Evolutionary conservation across 2,113 vertebrate genomes (phyloP).

Genomic region (Elgaria multicarinata): DNA sequence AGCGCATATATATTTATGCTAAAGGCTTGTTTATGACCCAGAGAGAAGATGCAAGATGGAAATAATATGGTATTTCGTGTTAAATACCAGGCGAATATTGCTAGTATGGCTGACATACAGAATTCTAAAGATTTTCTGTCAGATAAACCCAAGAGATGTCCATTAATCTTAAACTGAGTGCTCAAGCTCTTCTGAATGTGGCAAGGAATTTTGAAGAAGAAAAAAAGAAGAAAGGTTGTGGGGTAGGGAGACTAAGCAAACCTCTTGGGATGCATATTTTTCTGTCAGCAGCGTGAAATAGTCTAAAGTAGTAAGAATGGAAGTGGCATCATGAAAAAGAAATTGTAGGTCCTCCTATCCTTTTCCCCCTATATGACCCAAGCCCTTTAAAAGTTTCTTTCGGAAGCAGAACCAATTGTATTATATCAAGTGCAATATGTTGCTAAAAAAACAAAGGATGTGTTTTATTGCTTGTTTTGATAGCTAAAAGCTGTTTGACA

Average conservation of each 20-base stretch:
- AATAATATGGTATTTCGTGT: constrained; percentile 16
- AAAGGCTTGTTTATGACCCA: not conserved
- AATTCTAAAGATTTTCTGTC: constrained; percentile 22
- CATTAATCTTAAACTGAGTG: constrained; percentile 26
- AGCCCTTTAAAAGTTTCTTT: not conserved
- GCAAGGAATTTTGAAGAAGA: not conserved
- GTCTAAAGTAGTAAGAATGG: not conserved
- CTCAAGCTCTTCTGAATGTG: constrained; percentile 9
- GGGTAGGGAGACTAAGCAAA: not conserved
- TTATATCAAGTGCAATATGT: not conserved
- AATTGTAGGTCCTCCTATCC: not conserved
- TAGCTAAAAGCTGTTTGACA: too few relatives aligned
- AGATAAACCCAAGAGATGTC: constrained; percentile 32
- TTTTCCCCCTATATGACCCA: not conserved
- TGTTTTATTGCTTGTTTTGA: not conserved
- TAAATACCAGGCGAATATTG: not conserved
- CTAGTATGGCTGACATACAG: not conserved
- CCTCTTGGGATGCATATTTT: not conserved
- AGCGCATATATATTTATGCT: rapidly evolving
- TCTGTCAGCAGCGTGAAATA: not conserved
- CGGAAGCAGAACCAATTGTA: constrained; percentile 21
- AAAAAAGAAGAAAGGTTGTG: not conserved
- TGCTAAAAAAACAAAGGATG: constrained; percentile 23
- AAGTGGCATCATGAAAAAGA: constrained; percentile 14
- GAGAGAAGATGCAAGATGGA: not conserved